These are phyloP conservation scores for Seira musarum DNA, from an alignment of 2,888 invertebrate genomes.

Conservation along the genomic window DNA sequence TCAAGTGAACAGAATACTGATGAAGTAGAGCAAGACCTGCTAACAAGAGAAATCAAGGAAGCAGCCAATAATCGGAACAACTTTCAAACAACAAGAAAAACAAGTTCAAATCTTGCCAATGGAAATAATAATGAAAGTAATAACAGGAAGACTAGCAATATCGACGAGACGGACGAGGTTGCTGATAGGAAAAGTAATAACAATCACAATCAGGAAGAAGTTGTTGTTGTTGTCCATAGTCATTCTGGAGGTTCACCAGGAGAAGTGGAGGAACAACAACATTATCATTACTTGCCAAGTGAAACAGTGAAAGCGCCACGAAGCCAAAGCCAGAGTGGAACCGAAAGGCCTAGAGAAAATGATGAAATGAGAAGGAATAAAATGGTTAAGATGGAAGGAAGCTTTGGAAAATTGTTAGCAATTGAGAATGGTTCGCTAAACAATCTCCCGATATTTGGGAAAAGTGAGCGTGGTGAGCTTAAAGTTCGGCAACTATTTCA, in stretches of 20 bases:
- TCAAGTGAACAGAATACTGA: not conserved
- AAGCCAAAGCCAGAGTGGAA: not conserved
- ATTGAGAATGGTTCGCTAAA: slow-evolving; percentile 36
- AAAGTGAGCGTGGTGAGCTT: slow-evolving; percentile 36
- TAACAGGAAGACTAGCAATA: slow-evolving; percentile 6
- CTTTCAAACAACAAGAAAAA: no score
- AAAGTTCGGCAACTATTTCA: slow-evolving; percentile 44
- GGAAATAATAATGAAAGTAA: slow-evolving; percentile 30
- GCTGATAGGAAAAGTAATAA: slow-evolving; percentile 53
- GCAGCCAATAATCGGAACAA: slow-evolving; percentile 27
- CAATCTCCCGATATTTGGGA: slow-evolving; percentile 48
- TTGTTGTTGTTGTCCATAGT: slow-evolving; percentile 14
- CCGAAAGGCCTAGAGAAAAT: slow-evolving; percentile 6
- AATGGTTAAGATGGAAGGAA: not conserved
- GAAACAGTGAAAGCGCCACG: not conserved
- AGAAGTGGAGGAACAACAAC: not conserved
- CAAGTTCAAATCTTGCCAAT: not conserved
- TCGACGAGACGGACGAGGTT: slow-evolving; percentile 11
- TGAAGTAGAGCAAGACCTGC: slow-evolving; percentile 7
- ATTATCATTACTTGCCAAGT: slow-evolving; percentile 1
- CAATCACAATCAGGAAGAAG: slow-evolving; percentile 28
- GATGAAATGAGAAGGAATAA: slow-evolving; percentile 16
- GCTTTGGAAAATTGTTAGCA: slow-evolving; percentile 37
- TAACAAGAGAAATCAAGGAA: slow-evolving; percentile 24
- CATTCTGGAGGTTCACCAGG: slow-evolving; percentile 14